Conservation (phyloP, 2,888 invertebrate species). For the Chromoteleia sp. region DNA sequence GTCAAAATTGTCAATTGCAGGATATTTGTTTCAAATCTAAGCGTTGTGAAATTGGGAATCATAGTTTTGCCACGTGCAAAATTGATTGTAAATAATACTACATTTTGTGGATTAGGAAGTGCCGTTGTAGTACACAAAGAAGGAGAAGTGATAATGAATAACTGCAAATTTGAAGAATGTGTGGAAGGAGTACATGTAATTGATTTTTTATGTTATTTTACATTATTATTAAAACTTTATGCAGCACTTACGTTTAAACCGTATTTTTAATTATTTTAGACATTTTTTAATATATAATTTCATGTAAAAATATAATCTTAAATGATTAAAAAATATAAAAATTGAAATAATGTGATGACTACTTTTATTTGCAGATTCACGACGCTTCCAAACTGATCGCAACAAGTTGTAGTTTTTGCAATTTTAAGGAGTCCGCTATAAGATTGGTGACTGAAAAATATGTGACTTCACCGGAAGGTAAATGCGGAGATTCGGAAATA, state of each 20-base stretch:
- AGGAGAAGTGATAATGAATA: slow-evolving; percentile 77
- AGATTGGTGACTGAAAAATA: slow-evolving; percentile 85
- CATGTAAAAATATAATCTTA: too few relatives aligned
- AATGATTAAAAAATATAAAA: too few relatives aligned
- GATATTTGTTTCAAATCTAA: slow-evolving; percentile 85
- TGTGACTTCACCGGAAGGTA: slow-evolving; percentile 71
- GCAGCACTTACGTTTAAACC: too few relatives aligned
- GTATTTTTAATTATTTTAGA: too few relatives aligned
- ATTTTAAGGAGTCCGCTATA: slow-evolving; percentile 86
- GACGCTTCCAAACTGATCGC: slow-evolving; percentile 83
- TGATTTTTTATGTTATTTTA: too few relatives aligned
- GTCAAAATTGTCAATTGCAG: slow-evolving; percentile 85
- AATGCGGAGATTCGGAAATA: slow-evolving; percentile 77
- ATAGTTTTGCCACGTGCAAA: slow-evolving; percentile 85
- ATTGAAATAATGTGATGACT: too few relatives aligned
- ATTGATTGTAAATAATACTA: slow-evolving; percentile 85
- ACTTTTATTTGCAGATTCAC: slow-evolving; percentile 85
- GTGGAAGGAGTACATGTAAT: slow-evolving; percentile 81
- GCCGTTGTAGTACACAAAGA: slow-evolving; percentile 84
- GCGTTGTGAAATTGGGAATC: slow-evolving; percentile 86
- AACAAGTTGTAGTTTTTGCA: slow-evolving; percentile 82
- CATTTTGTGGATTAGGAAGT: slow-evolving; percentile 86
- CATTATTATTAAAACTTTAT: too few relatives aligned
- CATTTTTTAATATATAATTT: too few relatives aligned
- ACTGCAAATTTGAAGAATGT: slow-evolving; percentile 83